A percentile compares a stretch with the other conserved stretches of the same genome.
phyloP scores from a whole-genome alignment of 2,888 invertebrate species.

The Junonia oenone region DNA sequence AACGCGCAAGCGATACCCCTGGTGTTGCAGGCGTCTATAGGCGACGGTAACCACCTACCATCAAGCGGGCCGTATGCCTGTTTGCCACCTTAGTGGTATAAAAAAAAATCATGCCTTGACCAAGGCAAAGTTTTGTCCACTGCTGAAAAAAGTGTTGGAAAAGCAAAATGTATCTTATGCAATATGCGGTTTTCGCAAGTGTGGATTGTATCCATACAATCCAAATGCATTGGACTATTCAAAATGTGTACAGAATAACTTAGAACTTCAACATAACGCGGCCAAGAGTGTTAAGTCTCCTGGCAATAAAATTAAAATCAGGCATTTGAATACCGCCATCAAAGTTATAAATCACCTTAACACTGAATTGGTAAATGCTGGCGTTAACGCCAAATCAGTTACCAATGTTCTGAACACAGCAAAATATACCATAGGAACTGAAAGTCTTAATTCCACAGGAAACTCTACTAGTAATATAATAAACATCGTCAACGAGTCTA shows the following conservation, averaged over 20 bases:
- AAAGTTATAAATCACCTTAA: neutral
- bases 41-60: no score
- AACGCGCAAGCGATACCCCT: neutral
- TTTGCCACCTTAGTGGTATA: no score
- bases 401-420: neutral
- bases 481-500: no score
- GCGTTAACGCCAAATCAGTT: neutral
- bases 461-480: neutral
- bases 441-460: neutral
- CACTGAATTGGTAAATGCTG: neutral
- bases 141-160: neutral
- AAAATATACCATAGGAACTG: neutral
- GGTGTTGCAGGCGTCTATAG: no score
- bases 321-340: neutral
- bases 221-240: slow-evolving; percentile 3
- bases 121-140: neutral
- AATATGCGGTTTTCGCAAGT: neutral
- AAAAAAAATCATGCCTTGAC: neutral
- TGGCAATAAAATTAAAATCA: neutral
- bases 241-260: slow-evolving; percentile 1
- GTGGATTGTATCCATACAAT: neutral
- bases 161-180: neutral
- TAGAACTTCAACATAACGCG: neutral
- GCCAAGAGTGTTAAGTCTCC: neutral
- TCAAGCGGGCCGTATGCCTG: no score